A percentile compares a stretch with the other conserved stretches of the same genome.
Conservation (phyloP, 1,140 invertebrate species). For the Physella acuta region DNA sequence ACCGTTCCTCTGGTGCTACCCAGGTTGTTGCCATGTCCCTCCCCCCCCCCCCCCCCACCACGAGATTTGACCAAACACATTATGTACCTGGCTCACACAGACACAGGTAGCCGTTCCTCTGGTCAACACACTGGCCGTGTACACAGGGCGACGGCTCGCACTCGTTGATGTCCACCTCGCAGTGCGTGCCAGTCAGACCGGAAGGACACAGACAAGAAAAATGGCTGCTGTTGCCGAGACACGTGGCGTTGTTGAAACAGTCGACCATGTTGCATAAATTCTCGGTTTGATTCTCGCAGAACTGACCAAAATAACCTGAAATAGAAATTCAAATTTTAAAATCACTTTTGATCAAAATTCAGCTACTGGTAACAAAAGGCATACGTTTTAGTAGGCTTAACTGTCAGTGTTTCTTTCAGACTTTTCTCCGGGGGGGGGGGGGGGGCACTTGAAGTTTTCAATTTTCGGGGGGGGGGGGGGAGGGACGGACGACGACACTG, state of each 20-base stretch:
- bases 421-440: no score
- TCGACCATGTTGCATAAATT: slow-evolving; percentile 29
- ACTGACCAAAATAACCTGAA: slow-evolving; percentile 26
- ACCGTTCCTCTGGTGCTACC: no score
- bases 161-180: slow-evolving; percentile 39
- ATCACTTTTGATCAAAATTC: not conserved
- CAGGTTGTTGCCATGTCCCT: no score
- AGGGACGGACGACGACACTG: no score
- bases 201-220: slow-evolving; percentile 36
- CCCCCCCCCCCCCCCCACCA: no score
- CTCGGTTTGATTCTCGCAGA: slow-evolving; percentile 26
- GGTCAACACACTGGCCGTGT: slow-evolving; percentile 39
- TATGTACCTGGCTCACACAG: slow-evolving; percentile 39
- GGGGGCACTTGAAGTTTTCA: no score
- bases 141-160: slow-evolving; percentile 34
- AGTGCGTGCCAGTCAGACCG: slow-evolving; percentile 41
- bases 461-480: no score
- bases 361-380: not conserved
- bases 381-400: not conserved
- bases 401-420: no score
- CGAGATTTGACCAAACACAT: no score
- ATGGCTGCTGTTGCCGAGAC: slow-evolving; percentile 29
- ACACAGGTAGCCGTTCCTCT: slow-evolving; percentile 36
- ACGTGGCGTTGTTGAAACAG: slow-evolving; percentile 35
- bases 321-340: not conserved